Evolutionary conservation across 1,140 invertebrate genomes (phyloP), one percentile per base, ranked within the genome.

Genomic region (Drosophila elegans): DNA sequence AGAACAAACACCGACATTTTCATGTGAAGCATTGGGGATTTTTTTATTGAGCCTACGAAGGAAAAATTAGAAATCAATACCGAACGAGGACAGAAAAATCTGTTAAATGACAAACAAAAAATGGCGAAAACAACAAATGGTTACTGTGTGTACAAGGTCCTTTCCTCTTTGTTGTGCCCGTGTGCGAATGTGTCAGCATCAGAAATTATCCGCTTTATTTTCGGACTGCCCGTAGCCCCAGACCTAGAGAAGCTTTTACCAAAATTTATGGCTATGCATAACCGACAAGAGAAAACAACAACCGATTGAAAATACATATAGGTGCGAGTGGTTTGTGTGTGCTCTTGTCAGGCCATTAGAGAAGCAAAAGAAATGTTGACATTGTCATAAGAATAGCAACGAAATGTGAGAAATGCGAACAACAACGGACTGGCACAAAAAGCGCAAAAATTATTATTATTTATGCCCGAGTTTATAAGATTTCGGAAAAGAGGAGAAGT

Each of bases 31-130:
- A 44, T 67, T 21, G 16, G 16, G 38, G 45, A 48, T 27, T 69
- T 81, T 81, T 81, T 64, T 64, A 68, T 64, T 61, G 72, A 71
- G 29, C 67, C 46, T 41, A 41, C 74, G 38, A 75, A 61, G 51
- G 36, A 82, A 86, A 86, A 82, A 86, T 88, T 79, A 73, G 59
- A 79, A 86, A 82, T 86, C 82, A 86, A 86, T 86, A 86, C 56
- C 48, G n/a, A 42, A 13, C 49, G 39, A 55, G 57, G 45, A 29
- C 51, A 74, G 32, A 66, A 68, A 88, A 78, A 85, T 85, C 77
- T 86, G 73, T 72, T 78, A 68, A 78, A 71, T 75, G 63, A 77
- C 76, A 84, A 84, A 71, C 67, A 76, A 77, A 73, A 64, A 54
- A 45, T 34, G 39, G 53, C 44, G 25, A 52, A 39, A 54, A 67